phyloP scores from a whole-genome alignment of 2,797 vertebrate genomes.

The Sebastes wilsoni region DNA sequence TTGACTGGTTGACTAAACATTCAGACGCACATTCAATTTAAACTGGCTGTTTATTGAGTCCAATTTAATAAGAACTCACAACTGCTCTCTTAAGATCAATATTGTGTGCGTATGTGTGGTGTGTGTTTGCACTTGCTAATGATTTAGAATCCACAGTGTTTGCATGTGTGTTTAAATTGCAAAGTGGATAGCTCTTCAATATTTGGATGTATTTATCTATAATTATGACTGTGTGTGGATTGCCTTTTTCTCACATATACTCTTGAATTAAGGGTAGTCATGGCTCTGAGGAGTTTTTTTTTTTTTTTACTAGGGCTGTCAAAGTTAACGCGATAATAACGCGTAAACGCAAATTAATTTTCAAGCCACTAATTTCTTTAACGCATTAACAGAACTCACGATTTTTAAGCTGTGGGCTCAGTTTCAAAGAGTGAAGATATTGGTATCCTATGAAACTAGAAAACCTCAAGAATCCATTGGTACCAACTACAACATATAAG shows the following conservation, averaged over 20 bases:
- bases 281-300: background rate
- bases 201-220: background rate
- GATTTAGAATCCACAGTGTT: background rate
- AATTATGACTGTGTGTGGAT: background rate
- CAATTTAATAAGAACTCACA: background rate
- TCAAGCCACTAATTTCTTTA: too few relatives aligned
- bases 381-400: too few relatives aligned
- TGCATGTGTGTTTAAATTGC: background rate
- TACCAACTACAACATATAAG: too few relatives aligned
- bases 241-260: background rate
- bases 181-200: background rate
- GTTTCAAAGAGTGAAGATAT: too few relatives aligned
- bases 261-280: background rate
- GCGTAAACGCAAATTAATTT: too few relatives aligned
- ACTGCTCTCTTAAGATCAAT: background rate
- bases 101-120: background rate
- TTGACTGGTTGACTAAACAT: background rate
- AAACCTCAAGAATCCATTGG: too few relatives aligned
- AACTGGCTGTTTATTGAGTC: background rate
- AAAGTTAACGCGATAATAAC: too few relatives aligned
- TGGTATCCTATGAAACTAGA: too few relatives aligned
- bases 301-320: too few relatives aligned
- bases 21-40: background rate
- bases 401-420: too few relatives aligned
- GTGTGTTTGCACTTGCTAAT: background rate